A percentile compares a stretch with the other conserved stretches of the same genome.
Evolutionary conservation across 2,797 vertebrate genomes (phyloP).

Genomic region (Menidia menidia): DNA sequence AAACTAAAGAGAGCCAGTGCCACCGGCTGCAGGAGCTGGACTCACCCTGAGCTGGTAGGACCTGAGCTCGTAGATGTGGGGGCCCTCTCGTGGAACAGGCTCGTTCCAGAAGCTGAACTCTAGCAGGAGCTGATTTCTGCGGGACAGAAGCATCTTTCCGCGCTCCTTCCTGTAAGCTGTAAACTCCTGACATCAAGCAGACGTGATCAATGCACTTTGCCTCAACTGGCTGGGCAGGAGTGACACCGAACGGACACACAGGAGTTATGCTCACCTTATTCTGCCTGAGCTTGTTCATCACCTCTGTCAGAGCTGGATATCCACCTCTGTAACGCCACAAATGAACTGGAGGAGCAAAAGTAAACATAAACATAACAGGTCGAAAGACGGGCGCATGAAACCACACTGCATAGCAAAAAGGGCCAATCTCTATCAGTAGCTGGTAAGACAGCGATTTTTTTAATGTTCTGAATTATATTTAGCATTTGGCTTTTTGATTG

Average conservation of each 20-base stretch:
- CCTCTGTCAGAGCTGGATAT: slow-evolving; percentile 96
- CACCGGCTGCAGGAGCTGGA: not conserved
- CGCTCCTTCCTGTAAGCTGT: slow-evolving; percentile 91
- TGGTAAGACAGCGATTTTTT: not conserved
- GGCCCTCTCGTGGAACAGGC: slow-evolving; percentile 89
- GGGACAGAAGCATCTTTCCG: slow-evolving; percentile 94
- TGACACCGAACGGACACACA: not conserved
- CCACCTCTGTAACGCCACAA: slow-evolving; percentile 97
- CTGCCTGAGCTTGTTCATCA: slow-evolving; percentile 94
- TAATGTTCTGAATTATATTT: not conserved
- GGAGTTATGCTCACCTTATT: slow-evolving; percentile 85
- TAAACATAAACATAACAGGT: not conserved
- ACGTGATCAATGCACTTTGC: slow-evolving; percentile 28
- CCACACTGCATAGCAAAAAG: not conserved
- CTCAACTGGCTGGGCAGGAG: not conserved
- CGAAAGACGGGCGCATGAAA: not conserved
- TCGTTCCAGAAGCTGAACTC: slow-evolving; percentile 99
- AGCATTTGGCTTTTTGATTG: not conserved
- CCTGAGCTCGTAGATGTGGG: slow-evolving; percentile 96
- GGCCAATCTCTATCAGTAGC: not conserved
- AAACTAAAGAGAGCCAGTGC: not conserved
- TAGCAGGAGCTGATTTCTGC: slow-evolving; percentile 93
- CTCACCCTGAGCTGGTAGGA: slow-evolving; percentile 96
- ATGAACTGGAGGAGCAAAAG: slow-evolving; percentile 87
- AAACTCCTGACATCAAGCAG: slow-evolving; percentile 85